phyloP scores from a whole-genome alignment of 1,140 invertebrate species.

The Euura saliciscinereae region DNA sequence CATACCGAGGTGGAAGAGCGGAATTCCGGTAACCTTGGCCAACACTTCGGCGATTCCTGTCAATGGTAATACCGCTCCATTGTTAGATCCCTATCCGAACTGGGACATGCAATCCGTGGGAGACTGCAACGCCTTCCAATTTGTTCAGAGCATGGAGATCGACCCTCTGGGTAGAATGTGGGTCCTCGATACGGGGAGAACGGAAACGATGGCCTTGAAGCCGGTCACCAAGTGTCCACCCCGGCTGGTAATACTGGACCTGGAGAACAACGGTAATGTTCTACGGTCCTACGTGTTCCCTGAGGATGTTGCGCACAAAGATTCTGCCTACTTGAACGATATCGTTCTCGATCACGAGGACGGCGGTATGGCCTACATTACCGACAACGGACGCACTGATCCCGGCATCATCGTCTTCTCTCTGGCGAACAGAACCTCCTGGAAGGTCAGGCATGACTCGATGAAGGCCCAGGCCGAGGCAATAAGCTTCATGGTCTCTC shows the following conservation, averaged over 20 bases:
- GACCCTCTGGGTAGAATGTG: constrained; percentile 73
- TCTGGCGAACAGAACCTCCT: constrained; percentile 64
- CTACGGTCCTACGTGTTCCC: constrained; percentile 65
- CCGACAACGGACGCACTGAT: constrained; percentile 63
- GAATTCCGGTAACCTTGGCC: constrained; percentile 56
- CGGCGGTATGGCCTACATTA: constrained; percentile 72
- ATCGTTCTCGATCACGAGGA: constrained; percentile 72
- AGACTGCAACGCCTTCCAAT: constrained; percentile 68
- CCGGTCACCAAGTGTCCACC: constrained; percentile 64
- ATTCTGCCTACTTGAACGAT: constrained; percentile 68
- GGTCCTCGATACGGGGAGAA: constrained; percentile 71
- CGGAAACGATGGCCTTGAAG: constrained; percentile 57
- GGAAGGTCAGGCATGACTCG: constrained; percentile 70
- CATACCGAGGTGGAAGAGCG: constrained; percentile 50
- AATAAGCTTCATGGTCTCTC: constrained; percentile 63
- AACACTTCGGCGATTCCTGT: constrained; percentile 28
- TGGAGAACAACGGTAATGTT: constrained; percentile 63
- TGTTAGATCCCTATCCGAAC: constrained; percentile 68
- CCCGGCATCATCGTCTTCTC: constrained; percentile 75
- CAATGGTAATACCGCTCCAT: constrained; percentile 62
- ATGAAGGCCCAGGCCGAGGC: constrained; percentile 67
- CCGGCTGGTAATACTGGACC: constrained; percentile 70
- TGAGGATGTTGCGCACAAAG: constrained; percentile 54
- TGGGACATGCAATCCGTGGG: constrained; percentile 70
- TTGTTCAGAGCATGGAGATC: constrained; percentile 74